These are phyloP conservation scores for Sesia bembeciformis DNA, from an alignment of 2,888 invertebrate species.

Conservation along the genomic window DNA sequence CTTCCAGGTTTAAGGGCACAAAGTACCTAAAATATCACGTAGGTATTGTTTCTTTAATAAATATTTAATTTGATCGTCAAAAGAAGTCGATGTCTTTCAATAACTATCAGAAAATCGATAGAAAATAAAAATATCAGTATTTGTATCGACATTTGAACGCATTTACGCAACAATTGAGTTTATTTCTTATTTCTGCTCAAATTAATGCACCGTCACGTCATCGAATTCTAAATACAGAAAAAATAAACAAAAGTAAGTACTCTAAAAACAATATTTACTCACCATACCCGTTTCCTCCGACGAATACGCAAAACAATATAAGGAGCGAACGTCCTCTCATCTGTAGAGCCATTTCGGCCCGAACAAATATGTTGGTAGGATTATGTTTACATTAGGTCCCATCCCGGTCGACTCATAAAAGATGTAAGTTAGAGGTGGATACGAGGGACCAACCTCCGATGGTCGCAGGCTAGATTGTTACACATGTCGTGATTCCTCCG, in stretches of 20 bases:
- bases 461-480: not conserved
- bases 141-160: no score
- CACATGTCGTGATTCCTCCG: not conserved
- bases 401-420: constrained; percentile 41
- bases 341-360: constrained; percentile 60
- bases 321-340: constrained; percentile 42
- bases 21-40: no score
- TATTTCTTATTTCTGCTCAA: not conserved
- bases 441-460: constrained; percentile 4
- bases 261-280: constrained; percentile 44
- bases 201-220: constrained; percentile 34
- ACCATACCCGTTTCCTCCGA: constrained; percentile 44
- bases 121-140: no score
- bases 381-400: constrained; percentile 51
- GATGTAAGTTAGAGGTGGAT: constrained; percentile 17
- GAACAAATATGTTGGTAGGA: constrained; percentile 41
- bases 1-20: no score
- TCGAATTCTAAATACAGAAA: constrained; percentile 3
- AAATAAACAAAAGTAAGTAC: constrained; percentile 18
- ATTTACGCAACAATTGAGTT: no score
- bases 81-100: no score
- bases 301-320: constrained; percentile 51
- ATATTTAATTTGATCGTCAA: no score
- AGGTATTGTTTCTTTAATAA: no score
- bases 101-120: no score